Percentiles rank a stretch among this genome's conserved stretches.
These are phyloP conservation scores for Neomicropteryx cornuta DNA, from an alignment of 1,140 invertebrate genomes.

Conservation along the genomic window DNA sequence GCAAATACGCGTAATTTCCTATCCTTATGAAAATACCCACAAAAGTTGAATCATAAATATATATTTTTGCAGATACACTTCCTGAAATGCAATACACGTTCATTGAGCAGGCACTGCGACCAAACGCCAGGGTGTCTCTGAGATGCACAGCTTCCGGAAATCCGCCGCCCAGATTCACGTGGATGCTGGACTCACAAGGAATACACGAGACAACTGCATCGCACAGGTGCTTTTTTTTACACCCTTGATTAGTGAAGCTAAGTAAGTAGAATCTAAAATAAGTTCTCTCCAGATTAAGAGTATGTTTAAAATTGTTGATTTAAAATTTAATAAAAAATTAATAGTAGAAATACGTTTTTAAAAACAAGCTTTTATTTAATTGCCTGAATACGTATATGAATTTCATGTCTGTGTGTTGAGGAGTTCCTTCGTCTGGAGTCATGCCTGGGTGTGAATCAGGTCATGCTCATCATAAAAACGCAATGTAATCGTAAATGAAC, in stretches of 20 bases:
- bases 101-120: constrained; percentile 60
- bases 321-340: constrained; percentile 6
- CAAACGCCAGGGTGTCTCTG: constrained; percentile 59
- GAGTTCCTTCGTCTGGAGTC: no score
- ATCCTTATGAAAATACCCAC: constrained; percentile 3
- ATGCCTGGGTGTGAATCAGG: no score
- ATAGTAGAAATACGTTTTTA: no score
- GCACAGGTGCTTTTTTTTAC: constrained; percentile 17
- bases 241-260: not conserved
- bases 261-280: constrained; percentile 16
- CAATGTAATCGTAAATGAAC: no score
- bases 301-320: not conserved
- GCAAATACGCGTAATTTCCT: not conserved
- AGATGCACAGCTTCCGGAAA: constrained; percentile 67
- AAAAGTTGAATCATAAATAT: constrained; percentile 24
- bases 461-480: not conserved
- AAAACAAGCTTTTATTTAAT: no score
- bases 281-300: constrained; percentile 16
- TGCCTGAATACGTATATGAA: not conserved
- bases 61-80: constrained; percentile 57
- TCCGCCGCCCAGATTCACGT: constrained; percentile 63
- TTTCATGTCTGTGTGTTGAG: no score
- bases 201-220: constrained; percentile 26
- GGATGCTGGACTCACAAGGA: constrained; percentile 62
- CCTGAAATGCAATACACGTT: constrained; percentile 65